Base-by-base conservation (phyloP, 2,888 invertebrate species). In the Drosophila mimica region DNA sequence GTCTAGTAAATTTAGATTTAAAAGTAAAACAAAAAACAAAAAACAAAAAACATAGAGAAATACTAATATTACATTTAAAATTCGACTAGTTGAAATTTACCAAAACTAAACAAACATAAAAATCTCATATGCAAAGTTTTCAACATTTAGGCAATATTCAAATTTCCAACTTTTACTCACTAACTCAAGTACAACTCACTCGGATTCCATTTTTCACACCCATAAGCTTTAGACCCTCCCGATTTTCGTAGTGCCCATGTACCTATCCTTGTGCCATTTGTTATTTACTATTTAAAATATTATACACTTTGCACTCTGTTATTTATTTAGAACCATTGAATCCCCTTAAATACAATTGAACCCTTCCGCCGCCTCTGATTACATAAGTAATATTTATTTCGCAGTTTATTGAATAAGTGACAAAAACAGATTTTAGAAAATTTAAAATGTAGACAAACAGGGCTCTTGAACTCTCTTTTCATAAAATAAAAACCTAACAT, bases 201-300 rank as follows among this genome's bases (percentile, higher is more conserved):
- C 46, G 58, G 30, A 53, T 51, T 31, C 51, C n/a, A 46, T 66
- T 66, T 77, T 61, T 66, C 51, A 70, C 66, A 59, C 33, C 46
- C 68, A 70, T 28, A 75, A 66, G 67, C 81, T 82, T 68, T 52
- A 61, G 65, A 61, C 67, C 57, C 63, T 57, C 36, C 51, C 31
- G 63, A 49, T 66, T 76, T 78, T 72, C 48, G 67, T 82, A 84
- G 71, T 71, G 65, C 70, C 73, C 57, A 51, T 65, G 62, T 76
- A 76, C 54, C 62, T 75, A 62, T 59, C 69, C 67, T 71, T 82
- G 72, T 88, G 82, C 82, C 76, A 83, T 79, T 79, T 83, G 88
- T 86, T 88, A 83, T 80, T 71, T 61, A 72, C 86, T 85, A 74
- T 79, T 82, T 75, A 88, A 46, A 15, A 68, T 63, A 74, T 57